A percentile compares a stretch with the other conserved stretches of the same genome.
These are phyloP conservation scores for Platysteira castanea DNA, from an alignment of 2,113 vertebrate species.

Conservation along the genomic window DNA sequence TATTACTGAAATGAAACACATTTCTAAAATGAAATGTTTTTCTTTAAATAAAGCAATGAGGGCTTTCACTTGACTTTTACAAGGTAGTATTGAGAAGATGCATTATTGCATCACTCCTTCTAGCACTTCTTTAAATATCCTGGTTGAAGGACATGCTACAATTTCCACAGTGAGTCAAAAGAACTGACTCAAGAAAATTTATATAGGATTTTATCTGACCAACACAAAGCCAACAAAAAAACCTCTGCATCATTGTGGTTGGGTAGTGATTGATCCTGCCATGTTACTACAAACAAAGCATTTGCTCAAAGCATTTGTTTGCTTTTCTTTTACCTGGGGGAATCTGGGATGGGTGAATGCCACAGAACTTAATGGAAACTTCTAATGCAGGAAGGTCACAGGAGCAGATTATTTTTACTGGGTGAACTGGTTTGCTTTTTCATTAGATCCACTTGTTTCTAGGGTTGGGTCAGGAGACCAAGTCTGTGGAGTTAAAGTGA, in stretches of 20 bases:
- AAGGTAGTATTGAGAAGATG: background rate
- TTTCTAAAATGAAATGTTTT: background rate
- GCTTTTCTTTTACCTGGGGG: conserved; percentile 11
- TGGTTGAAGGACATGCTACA: background rate
- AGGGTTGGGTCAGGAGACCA: background rate
- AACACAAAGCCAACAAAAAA: background rate
- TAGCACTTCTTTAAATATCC: conserved; percentile 17
- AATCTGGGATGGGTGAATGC: conserved; percentile 31
- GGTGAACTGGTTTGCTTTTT: conserved; percentile 27
- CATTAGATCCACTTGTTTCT: conserved; percentile 13
- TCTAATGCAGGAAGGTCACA: conserved; percentile 4
- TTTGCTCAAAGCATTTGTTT: conserved; percentile 7
- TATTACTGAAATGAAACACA: background rate
- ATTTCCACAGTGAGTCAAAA: conserved; percentile 12
- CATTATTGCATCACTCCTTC: background rate
- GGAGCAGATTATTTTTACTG: conserved; percentile 15
- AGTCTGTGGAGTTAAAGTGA: background rate
- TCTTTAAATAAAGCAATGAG: background rate
- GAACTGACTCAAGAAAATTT: background rate
- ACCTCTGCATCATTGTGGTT: conserved; percentile 7
- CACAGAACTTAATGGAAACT: conserved; percentile 44
- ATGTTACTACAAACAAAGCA: conserved; percentile 21
- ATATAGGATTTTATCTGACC: conserved; percentile 18
- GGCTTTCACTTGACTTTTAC: background rate
- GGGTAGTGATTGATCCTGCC: conserved; percentile 29